Conservation (phyloP, 1,140 invertebrate species). For the Ceratosolen fusciceps region DNA sequence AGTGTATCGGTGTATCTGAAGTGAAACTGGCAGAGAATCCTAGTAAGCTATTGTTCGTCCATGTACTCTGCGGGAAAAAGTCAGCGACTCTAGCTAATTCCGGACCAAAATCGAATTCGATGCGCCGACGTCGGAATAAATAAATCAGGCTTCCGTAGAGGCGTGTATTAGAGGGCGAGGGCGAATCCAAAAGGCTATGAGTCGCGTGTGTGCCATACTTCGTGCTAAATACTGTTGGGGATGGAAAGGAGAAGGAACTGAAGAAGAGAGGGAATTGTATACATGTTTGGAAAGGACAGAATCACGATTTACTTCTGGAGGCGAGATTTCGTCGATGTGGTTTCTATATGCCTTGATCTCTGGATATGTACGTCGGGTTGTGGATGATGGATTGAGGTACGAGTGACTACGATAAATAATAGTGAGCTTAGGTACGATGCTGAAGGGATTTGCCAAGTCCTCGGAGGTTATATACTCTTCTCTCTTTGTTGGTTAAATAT, state of each 20-base stretch:
- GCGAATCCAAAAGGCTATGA: background rate
- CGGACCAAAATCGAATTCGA: slow-evolving; percentile 58
- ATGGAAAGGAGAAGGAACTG: background rate
- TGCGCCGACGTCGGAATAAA: slow-evolving; percentile 61
- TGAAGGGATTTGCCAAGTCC: slow-evolving; percentile 5
- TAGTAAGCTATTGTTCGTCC: background rate
- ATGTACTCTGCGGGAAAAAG: slow-evolving; percentile 53
- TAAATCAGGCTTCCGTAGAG: slow-evolving; percentile 64
- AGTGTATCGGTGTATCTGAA: background rate
- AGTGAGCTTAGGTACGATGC: slow-evolving; percentile 13
- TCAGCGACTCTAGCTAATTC: slow-evolving; percentile 58
- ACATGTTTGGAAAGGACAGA: slow-evolving; percentile 5
- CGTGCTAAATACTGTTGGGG: background rate
- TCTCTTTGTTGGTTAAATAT: slow-evolving; percentile 2
- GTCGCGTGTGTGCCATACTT: background rate
- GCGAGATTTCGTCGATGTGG: slow-evolving; percentile 32
- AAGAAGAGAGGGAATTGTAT: background rate
- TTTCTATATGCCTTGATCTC: slow-evolving; percentile 31
- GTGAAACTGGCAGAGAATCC: too few species aligned
- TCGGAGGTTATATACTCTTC: background rate
- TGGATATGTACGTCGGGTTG: slow-evolving; percentile 2
- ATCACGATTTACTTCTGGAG: slow-evolving; percentile 10
- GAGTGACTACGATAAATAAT: slow-evolving; percentile 33
- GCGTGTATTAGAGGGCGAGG: slow-evolving; percentile 57
- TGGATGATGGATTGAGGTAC: slow-evolving; percentile 24